Conservation (phyloP, 2,888 invertebrate genomes). For the Drosophila kuntzei region DNA sequence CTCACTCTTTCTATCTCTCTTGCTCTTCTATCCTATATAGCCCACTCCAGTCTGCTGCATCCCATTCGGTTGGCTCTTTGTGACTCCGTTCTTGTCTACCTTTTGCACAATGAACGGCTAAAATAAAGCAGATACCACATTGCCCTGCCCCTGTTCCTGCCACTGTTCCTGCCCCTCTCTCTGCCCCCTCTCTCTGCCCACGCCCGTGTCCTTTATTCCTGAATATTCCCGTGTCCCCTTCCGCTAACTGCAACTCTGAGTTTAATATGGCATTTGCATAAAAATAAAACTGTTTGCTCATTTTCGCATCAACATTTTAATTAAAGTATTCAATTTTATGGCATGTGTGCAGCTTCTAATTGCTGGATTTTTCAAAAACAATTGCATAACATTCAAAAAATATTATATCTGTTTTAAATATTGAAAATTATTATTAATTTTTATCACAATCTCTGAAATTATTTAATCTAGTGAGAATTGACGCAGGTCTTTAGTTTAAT, state of each 20-base stretch:
- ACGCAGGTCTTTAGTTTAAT: too few species aligned
- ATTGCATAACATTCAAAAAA: slow-evolving; percentile 5
- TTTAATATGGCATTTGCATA: slow-evolving; percentile 76
- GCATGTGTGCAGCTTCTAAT: slow-evolving; percentile 2
- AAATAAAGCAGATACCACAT: slow-evolving; percentile 65
- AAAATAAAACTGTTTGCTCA: slow-evolving; percentile 61
- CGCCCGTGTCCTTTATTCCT: background rate
- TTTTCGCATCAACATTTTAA: slow-evolving; percentile 70
- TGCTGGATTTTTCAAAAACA: background rate
- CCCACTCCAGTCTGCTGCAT: slow-evolving; percentile 1
- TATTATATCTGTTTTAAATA: background rate
- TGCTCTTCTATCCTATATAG: too few species aligned
- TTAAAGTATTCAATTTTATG: slow-evolving; percentile 56
- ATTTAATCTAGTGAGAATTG: too few species aligned
- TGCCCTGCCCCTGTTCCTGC: background rate
- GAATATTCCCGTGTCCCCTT: background rate
- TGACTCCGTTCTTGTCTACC: slow-evolving; percentile 56
- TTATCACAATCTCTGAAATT: too few species aligned
- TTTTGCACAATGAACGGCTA: slow-evolving; percentile 73
- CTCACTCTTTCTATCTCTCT: too few species aligned
- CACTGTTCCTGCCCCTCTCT: background rate
- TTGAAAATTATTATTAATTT: background rate
- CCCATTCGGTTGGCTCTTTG: slow-evolving; percentile 47
- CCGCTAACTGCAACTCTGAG: slow-evolving; percentile 24
- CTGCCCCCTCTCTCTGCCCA: background rate